Conservation (phyloP, 2,888 invertebrate species). For the Acrocera orbiculus region DNA sequence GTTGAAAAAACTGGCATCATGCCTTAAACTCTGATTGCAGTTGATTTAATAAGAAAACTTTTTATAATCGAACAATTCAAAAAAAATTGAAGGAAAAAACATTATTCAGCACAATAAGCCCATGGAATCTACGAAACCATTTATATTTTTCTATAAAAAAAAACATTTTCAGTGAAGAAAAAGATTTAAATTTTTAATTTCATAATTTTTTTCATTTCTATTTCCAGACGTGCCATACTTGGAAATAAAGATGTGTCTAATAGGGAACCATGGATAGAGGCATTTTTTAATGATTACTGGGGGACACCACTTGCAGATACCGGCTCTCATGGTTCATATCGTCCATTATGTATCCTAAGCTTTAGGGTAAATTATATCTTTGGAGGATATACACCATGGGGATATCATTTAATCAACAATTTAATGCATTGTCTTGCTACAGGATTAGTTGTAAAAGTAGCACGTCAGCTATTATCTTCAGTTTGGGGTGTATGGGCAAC, state of each 20-base stretch:
- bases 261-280: conserved; percentile 60
- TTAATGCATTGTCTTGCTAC: conserved; percentile 73
- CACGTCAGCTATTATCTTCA: conserved; percentile 49
- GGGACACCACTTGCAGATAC: conserved; percentile 83
- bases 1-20: too few species aligned
- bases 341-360: conserved; percentile 78
- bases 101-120: too few species aligned
- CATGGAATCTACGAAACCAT: too few species aligned
- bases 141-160: too few species aligned
- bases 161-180: too few species aligned
- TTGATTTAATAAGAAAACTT: too few species aligned
- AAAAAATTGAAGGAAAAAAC: too few species aligned
- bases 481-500: conserved; percentile 54
- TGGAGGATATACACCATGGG: conserved; percentile 60
- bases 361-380: conserved; percentile 70
- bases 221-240: conserved; percentile 82
- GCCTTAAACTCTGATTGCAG: too few species aligned
- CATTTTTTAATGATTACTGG: conserved; percentile 94
- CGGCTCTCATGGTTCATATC: conserved; percentile 93
- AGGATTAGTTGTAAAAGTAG: conserved; percentile 60
- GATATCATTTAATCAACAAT: conserved; percentile 75
- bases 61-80: too few species aligned
- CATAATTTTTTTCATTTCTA: conserved; percentile 16
- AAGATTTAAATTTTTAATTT: neutral
- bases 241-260: conserved; percentile 85